Evolutionary conservation across 2,888 invertebrate species (phyloP), one percentile per base, ranked within the genome.

Genomic region (Caenorhabditis afra): DNA sequence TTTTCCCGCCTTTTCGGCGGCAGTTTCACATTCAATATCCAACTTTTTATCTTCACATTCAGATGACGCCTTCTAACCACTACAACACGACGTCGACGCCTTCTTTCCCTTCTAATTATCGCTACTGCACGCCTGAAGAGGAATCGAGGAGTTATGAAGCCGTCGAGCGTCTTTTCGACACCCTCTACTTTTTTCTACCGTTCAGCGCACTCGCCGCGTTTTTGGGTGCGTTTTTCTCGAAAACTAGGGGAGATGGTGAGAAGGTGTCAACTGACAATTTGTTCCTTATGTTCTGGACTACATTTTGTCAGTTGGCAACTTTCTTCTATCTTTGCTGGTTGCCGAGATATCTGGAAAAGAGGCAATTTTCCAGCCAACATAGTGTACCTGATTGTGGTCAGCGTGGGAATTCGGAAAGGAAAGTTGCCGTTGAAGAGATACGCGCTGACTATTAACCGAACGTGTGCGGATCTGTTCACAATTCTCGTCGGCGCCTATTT

Each of bases 401-500:
- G 62, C 1, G 59, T 79, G 18, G 83, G 83, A n/a, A 70, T 83
- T 16, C 64, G 75, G 22, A 73, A 62, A 16, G 74, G 80, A 7
- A 76, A 74, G 52, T 50, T 83, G 12, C 83, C 83, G 12, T 37
- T 80, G 11, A 83, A 83, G 55, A 74, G 83, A 3, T 79, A 82
- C 41, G 59, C 79, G 8, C 62, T 83, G 61, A 80, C 81, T 12
- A 80, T 80, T 11, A 82, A 82, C 59, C 79, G 83, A 39, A 80
- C 79, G 4, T 58, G 70, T n/a, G 82, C 80, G 57, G 83, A 83
- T 55, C 59, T 80, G 16, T 57, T 80, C 23, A 78, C 80, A 14
- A 45, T 70, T 37, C n/a, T 77, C 20, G 55, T 70, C 52, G 65
- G 78, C 47, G 18, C 77, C 23, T 62, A 58, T 62, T 57, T 67